phyloP scores from a whole-genome alignment of 1,140 invertebrate species.

The Tachypleus tridentatus region DNA sequence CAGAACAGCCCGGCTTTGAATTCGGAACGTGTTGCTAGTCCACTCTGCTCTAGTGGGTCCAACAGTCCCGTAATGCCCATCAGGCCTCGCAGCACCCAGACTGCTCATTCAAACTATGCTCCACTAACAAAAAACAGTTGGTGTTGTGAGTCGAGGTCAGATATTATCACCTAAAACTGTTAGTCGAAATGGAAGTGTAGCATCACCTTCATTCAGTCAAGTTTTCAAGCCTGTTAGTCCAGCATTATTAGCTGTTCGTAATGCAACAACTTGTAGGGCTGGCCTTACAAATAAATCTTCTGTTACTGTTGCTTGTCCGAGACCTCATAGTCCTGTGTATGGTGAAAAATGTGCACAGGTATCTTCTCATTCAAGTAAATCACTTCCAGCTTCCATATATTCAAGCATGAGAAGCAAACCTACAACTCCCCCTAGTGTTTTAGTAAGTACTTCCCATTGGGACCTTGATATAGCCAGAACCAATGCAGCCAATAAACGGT shows the following conservation, averaged over 20 bases:
- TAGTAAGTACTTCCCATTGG: slow-evolving; percentile 12
- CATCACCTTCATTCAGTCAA: slow-evolving; percentile 4
- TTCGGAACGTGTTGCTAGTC: slow-evolving; percentile 11
- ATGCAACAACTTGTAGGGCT: not conserved
- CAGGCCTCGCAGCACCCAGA: too few species aligned
- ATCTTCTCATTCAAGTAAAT: not conserved
- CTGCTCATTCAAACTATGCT: too few species aligned
- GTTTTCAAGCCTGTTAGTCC: slow-evolving; percentile 21
- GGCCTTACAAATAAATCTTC: slow-evolving; percentile 8
- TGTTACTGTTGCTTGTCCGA: slow-evolving; percentile 4
- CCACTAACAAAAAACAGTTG: too few species aligned
- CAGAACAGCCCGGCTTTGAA: too few species aligned
- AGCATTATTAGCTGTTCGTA: slow-evolving; percentile 4
- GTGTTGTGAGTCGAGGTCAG: too few species aligned
- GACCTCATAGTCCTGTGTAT: slow-evolving; percentile 6
- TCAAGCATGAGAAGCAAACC: not conserved
- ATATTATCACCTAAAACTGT: too few species aligned
- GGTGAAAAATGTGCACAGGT: not conserved
- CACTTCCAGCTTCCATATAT: not conserved
- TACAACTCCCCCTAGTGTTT: not conserved
- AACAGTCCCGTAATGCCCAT: not conserved
- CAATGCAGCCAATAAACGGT: slow-evolving; percentile 47
- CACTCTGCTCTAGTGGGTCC: slow-evolving; percentile 22
- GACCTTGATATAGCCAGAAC: slow-evolving; percentile 39
- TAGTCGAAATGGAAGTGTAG: too few species aligned